Base-by-base conservation (phyloP, 2,888 invertebrate species). In the Dione juno region DNA sequence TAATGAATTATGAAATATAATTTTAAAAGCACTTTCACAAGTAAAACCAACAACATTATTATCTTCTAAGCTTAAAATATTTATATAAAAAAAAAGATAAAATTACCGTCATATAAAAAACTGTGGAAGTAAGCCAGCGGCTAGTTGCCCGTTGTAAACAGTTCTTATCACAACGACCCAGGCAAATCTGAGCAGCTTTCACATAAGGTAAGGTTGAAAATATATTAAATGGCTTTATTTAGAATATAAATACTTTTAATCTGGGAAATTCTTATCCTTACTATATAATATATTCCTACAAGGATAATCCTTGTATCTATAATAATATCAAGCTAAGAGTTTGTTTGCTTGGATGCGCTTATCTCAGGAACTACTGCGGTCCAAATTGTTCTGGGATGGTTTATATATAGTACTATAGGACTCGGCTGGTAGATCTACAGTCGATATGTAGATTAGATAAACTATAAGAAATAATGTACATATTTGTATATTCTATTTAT, bases 81-180 rank as follows among this genome's bases (percentile, higher is more conserved):
- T 37, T 64, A 19, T 19, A 9, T 19, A 37, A 64, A 64, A 43
- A 58, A 48, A 48, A 35, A 77, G 80, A 80, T 81, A 81, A 81
- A 80, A 80, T 77, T 76, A 79, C 73, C 74, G 77, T 74, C 77
- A 77, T 77, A 79, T 76, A 83, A 82, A 84, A 81, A 83, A 84
- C 80, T 79, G 82, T 81, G 78, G 78, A 77, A 82, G 79, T 80
- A 83, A 82, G 79, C 73, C 76, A 72, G 63, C 73, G 74, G 71
- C 79, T 76, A 76, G 77, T 78, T 78, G 80, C 78, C 81, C 80
- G 81, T 81, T 82, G 84, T 86, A 85, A 87, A 88, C 85, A 86
- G 81, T 70, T 67, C 82, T 87, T 89, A 89, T 89, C 89, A 80
- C 79, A 78, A 73, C 75, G 76, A 77, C 73, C 78, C 88, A 88